phyloP scores from a whole-genome alignment of 2,113 vertebrate genomes.

The Pterocles gutturalis region DNA sequence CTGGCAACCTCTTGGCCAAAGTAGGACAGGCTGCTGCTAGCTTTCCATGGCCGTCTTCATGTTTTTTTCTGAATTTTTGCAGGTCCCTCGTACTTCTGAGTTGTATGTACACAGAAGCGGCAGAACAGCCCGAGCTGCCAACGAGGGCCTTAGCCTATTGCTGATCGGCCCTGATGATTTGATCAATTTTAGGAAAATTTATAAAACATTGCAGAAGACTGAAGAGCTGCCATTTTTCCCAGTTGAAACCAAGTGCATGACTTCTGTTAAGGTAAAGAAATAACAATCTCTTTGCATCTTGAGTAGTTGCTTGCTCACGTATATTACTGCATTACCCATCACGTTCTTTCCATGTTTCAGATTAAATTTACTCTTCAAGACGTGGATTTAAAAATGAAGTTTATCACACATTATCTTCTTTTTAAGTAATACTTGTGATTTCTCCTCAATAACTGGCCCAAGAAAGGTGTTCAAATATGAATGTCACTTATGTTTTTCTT shows the following conservation, averaged over 20 bases:
- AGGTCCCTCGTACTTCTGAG: slow-evolving; percentile 95
- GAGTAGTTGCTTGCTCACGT: background rate
- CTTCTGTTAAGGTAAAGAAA: slow-evolving; percentile 86
- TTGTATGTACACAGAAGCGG: slow-evolving; percentile 94
- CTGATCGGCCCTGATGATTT: slow-evolving; percentile 91
- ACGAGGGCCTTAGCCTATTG: slow-evolving; percentile 90
- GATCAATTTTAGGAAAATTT: slow-evolving; percentile 93
- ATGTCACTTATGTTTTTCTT: background rate
- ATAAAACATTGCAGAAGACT: slow-evolving; percentile 87
- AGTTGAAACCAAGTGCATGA: slow-evolving; percentile 88
- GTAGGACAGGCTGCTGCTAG: background rate
- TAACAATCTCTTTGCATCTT: background rate
- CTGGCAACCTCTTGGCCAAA: background rate
- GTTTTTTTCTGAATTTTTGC: background rate
- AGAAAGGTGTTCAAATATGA: background rate
- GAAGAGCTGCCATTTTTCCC: slow-evolving; percentile 92
- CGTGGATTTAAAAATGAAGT: background rate
- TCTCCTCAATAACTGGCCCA: background rate
- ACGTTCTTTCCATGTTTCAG: background rate
- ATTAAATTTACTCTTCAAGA: background rate
- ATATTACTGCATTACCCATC: background rate
- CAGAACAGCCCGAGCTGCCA: slow-evolving; percentile 91
- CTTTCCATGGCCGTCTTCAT: background rate
- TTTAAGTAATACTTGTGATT: background rate
- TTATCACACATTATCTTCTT: background rate